phyloP scores from a whole-genome alignment of 2,888 invertebrate genomes.

The Maniola hyperantus region DNA sequence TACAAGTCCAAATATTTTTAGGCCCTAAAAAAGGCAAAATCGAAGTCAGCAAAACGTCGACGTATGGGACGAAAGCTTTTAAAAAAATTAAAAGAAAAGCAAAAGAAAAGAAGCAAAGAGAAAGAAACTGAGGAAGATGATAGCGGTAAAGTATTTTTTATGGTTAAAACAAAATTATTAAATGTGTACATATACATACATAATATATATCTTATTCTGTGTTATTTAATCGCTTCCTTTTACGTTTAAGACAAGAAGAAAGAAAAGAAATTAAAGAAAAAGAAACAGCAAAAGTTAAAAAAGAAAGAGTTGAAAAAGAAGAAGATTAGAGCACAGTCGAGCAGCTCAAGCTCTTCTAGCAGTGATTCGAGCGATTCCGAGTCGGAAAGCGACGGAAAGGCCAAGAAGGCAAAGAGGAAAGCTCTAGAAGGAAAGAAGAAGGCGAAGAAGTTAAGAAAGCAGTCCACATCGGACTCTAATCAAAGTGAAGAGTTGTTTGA shows the following conservation, averaged over 20 bases:
- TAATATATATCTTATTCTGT: no score
- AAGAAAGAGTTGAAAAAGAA: conserved; percentile 63
- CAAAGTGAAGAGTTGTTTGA: conserved; percentile 69
- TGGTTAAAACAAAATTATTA: no score
- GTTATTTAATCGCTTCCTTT: conserved; percentile 1
- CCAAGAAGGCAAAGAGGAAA: conserved; percentile 45
- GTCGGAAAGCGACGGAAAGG: conserved; percentile 42
- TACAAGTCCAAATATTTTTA: conserved; percentile 43
- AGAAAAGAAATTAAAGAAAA: conserved; percentile 63
- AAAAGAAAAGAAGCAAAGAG: conserved; percentile 62
- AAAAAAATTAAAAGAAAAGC: conserved; percentile 65
- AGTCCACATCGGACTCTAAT: conserved; percentile 55
- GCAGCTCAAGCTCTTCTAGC: conserved; percentile 46
- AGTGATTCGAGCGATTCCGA: conserved; percentile 49
- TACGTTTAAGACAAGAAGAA: conserved; percentile 54
- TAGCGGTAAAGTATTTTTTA: conserved; percentile 46
- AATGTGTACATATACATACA: no score
- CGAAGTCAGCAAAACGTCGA: conserved; percentile 56
- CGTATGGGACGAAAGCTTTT: conserved; percentile 59
- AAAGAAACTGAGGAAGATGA: conserved; percentile 52
- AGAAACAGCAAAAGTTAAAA: conserved; percentile 60
- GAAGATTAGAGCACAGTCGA: conserved; percentile 59
- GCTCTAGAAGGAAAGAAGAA: conserved; percentile 42
- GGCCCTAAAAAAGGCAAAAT: conserved; percentile 59
- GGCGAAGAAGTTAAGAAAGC: conserved; percentile 55